Evolutionary conservation across 2,113 vertebrate species (phyloP), one percentile per base, ranked within the genome.

Genomic region (Catharus minimus): DNA sequence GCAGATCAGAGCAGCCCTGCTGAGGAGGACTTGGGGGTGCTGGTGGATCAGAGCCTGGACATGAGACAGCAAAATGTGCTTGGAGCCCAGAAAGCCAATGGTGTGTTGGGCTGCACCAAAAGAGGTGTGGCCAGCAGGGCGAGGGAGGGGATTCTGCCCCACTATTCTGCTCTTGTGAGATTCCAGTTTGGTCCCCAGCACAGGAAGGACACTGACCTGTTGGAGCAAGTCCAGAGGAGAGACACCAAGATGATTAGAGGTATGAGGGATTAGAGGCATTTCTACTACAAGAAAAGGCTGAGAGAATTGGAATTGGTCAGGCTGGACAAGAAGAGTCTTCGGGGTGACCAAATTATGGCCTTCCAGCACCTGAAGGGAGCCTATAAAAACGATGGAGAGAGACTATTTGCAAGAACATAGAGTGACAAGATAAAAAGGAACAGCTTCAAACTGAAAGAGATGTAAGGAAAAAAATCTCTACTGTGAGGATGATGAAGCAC

Each of bases 51-150:
- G 19, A 82, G 49, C 18, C 14, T 39, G 82, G 30, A 57, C 30
- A 57, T 0, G 0, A 57, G 4, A 13, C 1, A 6, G 30, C 2
- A 57, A 64, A 23, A 28, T 57, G 36, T 30, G 3, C 36, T 43
- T 9, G 24, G 7, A 74, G 30, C 43, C 10, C 47, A 82, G 21
- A 32, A 52, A 61, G 56, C 16, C 27, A 38, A 2, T 4, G 14
- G 16, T 44, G 7, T 52, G 13, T 38, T 44, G 26, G 55, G 6
- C 32, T 61, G 10, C 16, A 36, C 32, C 32, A 27, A 71, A 44
- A 61, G 32, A 7, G 10, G 3, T 13, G 16, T 15, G 55, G 39
- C 39, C 47, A 44, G 38, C 13, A 44, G n/a, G 17, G n/a, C 1
- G 3, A 62, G 47, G 32, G 11, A 53, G 21, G 21, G 7, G 15